These are phyloP conservation scores for Cygnus atratus DNA, from an alignment of 2,113 vertebrate genomes.

Conservation along the genomic window DNA sequence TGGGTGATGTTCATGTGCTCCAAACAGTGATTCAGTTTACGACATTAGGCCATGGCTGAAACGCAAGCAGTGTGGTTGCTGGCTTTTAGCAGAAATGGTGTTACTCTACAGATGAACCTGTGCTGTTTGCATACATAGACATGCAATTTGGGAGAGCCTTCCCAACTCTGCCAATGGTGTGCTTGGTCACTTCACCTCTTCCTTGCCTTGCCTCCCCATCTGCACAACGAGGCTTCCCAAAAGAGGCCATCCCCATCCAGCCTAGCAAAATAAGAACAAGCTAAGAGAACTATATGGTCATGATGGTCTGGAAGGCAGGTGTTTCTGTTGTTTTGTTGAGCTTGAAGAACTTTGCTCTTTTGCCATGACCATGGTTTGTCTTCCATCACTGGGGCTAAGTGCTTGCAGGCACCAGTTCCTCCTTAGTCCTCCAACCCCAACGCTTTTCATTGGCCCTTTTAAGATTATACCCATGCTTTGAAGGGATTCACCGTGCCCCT, in stretches of 20 bases:
- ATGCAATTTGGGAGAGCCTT: not conserved
- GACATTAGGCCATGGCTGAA: not conserved
- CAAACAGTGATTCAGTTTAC: not conserved
- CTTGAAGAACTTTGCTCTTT: not conserved
- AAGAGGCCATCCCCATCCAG: not conserved
- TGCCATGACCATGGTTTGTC: not conserved
- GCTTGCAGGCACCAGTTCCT: not conserved
- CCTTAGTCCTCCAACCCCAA: not conserved
- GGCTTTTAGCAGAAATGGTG: not conserved
- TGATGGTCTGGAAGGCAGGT: not conserved
- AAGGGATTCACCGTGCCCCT: not conserved
- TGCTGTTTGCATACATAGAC: not conserved
- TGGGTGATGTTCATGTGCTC: not conserved
- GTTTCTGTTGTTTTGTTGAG: not conserved
- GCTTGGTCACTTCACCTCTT: no score
- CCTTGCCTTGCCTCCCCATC: no score
- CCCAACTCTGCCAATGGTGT: not conserved
- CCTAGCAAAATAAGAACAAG: not conserved
- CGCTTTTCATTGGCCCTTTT: not conserved
- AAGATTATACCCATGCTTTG: not conserved
- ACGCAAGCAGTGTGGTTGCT: not conserved
- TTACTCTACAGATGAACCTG: not conserved
- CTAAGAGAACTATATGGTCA: not conserved
- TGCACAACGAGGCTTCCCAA: not conserved
- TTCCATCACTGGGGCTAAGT: not conserved